Percentiles rank a stretch among this genome's conserved stretches.
phyloP scores from a whole-genome alignment of 2,888 invertebrate species.

The Limnephilus lunatus region DNA sequence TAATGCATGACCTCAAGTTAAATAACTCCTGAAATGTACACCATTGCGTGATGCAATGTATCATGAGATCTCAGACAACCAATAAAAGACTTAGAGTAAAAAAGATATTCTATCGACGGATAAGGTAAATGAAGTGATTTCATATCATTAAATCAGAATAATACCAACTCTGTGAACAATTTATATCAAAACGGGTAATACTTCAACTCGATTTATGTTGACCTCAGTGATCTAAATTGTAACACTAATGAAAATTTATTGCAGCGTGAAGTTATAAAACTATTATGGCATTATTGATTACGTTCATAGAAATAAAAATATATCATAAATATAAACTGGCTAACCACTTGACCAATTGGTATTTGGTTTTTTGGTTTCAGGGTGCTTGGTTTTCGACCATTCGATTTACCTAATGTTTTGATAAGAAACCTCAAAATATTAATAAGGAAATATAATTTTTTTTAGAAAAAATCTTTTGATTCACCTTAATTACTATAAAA shows the following conservation, averaged over 20 bases:
- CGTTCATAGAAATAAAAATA: neutral
- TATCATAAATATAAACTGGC: no score
- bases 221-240: neutral
- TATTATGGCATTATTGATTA: neutral
- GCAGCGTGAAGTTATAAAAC: no score
- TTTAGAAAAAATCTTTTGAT: no score
- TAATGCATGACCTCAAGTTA: neutral
- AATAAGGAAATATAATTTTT: no score
- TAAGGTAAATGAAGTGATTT: neutral
- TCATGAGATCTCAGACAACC: neutral
- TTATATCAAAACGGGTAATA: neutral
- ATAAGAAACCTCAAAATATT: no score
- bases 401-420: no score
- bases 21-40: neutral
- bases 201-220: neutral
- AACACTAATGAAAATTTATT: neutral
- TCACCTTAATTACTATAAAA: no score
- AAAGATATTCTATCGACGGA: neutral
- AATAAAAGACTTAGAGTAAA: no score
- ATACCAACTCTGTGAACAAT: neutral
- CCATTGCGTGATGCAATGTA: neutral
- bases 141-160: neutral
- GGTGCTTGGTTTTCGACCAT: no score
- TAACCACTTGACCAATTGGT: no score
- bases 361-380: no score